Base-by-base conservation (phyloP, 1,140 invertebrate species). In the Zaprionus ornatus region DNA sequence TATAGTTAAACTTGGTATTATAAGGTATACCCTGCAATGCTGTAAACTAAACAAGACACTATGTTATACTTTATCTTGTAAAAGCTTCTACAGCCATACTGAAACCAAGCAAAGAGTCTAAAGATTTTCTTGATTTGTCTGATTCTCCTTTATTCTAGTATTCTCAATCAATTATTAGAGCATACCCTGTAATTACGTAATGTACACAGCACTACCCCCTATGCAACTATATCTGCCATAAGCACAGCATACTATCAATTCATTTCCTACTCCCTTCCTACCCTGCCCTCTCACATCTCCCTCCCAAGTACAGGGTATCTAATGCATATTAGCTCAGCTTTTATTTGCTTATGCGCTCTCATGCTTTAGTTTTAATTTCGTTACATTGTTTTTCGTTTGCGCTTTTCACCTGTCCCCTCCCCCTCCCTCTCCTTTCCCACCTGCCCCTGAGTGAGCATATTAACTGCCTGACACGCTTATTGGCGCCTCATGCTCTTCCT, bases 391-490 rank as follows among this genome's bases (percentile, higher is more conserved):
- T 66, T 66, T 10, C 23, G 19, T 19, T 65, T 23, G 12, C n/a
- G 19, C 48, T 45, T 35, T 50, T 42, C 15, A 40, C 37, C 15
- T 13, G 13, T n/a, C 4, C 42, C 6, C 42, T 7, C 42, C n/a
- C 40, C 5, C n/a, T 48, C 7, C 19, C 45, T 19, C 9, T 23
- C 9, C 21, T 23, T 2, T 19, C 10, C 19, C 13, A 13, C 40
- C 40, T 7, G 5, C 23, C 25, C 0, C 17, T 50, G 23, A 3
- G 23, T 19, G 17, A 19, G 42, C 45, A 82, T 68, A 72, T 82
- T 79, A 83, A 75, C 59, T 79, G 76, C 27, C 55, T 68, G 70
- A 59, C 71, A 61, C 64, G 71, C 64, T 73, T 77, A 67, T 67
- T 72, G 62, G 62, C 32, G 70, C 37, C 60, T 56, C 62, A 71